Conservation (phyloP, 2,113 vertebrate species). For the Coryphaenoides rupestris region DNA sequence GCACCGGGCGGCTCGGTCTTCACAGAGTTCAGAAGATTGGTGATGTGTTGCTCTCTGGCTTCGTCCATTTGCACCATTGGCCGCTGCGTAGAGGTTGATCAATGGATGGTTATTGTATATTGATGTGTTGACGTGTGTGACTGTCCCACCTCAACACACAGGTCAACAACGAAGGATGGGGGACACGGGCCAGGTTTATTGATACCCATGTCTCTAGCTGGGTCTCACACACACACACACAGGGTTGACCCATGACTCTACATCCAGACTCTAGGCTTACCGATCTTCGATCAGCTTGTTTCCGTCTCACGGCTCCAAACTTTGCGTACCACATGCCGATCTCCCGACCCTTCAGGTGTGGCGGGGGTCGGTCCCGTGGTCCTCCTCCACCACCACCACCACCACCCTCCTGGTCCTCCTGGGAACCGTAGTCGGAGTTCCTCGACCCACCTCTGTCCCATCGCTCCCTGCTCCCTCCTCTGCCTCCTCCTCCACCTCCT, state of each 20-base stretch:
- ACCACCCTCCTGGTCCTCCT: constrained; percentile 58
- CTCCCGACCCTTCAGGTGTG: constrained; percentile 87
- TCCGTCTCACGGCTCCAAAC: constrained; percentile 82
- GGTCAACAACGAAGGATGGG: too few relatives aligned
- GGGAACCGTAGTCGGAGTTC: constrained; percentile 31
- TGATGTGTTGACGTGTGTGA: too few relatives aligned
- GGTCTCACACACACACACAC: neutral
- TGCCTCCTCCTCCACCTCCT: constrained; percentile 58
- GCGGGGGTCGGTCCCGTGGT: constrained; percentile 79
- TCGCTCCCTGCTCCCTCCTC: constrained; percentile 53
- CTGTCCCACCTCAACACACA: too few relatives aligned
- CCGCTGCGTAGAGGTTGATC: constrained; percentile 66
- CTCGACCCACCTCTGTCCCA: too few relatives aligned
- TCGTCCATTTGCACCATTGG: constrained; percentile 95
- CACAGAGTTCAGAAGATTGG: constrained; percentile 84
- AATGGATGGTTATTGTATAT: too few relatives aligned
- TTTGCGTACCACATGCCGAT: constrained; percentile 97
- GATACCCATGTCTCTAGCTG: neutral
- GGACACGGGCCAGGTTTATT: too few relatives aligned
- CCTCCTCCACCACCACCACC: constrained; percentile 58
- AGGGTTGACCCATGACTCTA: too few relatives aligned
- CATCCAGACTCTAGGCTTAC: constrained; percentile 58
- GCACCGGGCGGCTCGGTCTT: constrained; percentile 61
- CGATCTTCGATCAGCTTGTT: constrained; percentile 86
- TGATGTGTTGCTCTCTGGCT: constrained; percentile 88